These are phyloP conservation scores for Myiothlypis chrysogaster DNA, from an alignment of 2,797 vertebrate genomes.

Conservation along the genomic window DNA sequence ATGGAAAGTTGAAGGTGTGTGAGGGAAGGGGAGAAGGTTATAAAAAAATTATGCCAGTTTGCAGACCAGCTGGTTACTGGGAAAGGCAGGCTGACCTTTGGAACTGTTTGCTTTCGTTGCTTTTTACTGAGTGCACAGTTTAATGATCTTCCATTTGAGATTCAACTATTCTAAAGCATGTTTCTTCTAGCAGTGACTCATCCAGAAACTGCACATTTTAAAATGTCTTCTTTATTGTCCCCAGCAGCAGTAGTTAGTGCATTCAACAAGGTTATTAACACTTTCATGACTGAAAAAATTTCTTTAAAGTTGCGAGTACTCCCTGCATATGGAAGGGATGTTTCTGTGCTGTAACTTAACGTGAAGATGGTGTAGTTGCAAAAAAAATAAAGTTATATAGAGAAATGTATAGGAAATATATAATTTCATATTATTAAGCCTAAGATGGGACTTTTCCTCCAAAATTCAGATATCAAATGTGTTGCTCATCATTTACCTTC, in stretches of 20 bases:
- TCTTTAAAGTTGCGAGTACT: neutral
- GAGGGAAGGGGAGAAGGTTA: neutral
- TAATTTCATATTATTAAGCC: constrained; percentile 57
- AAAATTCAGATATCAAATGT: neutral
- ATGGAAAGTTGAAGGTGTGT: constrained; percentile 23
- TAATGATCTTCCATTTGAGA: constrained; percentile 36
- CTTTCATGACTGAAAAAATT: neutral
- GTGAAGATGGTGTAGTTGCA: constrained; percentile 28
- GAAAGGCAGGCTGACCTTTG: constrained; percentile 65
- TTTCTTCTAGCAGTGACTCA: neutral
- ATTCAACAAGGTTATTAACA: neutral
- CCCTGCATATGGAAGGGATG: neutral
- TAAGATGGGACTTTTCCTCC: neutral
- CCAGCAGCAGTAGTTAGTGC: neutral
- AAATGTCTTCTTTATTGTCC: neutral
- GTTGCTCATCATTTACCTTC: neutral
- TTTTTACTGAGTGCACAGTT: constrained; percentile 26
- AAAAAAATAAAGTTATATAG: constrained; percentile 2
- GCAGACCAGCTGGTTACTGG: constrained; percentile 86
- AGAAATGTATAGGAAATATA: constrained; percentile 41
- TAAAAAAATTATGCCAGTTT: constrained; percentile 67
- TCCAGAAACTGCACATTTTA: neutral
- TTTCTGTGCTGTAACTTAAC: constrained; percentile 38
- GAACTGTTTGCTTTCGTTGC: neutral
- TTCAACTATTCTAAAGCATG: neutral